These are phyloP conservation scores for Synaphobranchus kaupii DNA, from an alignment of 2,797 vertebrate species.

Conservation along the genomic window DNA sequence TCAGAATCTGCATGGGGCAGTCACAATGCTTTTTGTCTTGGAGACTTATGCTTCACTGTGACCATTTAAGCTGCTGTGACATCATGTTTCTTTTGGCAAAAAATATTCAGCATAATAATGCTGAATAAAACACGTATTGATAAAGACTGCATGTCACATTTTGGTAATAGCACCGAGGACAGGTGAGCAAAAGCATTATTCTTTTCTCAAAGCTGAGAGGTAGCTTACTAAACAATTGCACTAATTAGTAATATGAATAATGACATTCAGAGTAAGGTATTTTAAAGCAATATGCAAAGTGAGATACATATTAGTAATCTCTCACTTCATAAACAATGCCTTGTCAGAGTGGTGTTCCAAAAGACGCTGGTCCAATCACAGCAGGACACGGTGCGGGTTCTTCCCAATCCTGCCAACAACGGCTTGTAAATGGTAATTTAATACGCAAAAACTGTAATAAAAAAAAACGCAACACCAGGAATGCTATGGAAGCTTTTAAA, in stretches of 20 bases:
- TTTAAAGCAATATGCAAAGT: not conserved
- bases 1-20: not conserved
- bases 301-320: not conserved
- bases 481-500: not conserved
- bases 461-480: not conserved
- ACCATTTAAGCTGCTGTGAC: no score
- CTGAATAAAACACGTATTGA: no score
- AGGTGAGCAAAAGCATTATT: no score
- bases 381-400: not conserved
- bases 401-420: not conserved
- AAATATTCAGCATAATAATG: no score
- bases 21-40: not conserved
- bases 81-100: no score
- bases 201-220: no score
- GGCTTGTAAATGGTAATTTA: not conserved
- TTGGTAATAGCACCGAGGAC: no score
- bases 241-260: no score
- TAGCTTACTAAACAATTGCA: no score
- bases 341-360: not conserved
- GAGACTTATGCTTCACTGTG: no score
- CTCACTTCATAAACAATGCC: not conserved
- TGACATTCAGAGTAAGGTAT: not conserved
- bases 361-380: not conserved
- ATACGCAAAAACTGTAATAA: no score
- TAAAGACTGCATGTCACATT: no score